Evolutionary conservation across 2,888 invertebrate genomes (phyloP).

Genomic region (Lasioglossum pauxillum): DNA sequence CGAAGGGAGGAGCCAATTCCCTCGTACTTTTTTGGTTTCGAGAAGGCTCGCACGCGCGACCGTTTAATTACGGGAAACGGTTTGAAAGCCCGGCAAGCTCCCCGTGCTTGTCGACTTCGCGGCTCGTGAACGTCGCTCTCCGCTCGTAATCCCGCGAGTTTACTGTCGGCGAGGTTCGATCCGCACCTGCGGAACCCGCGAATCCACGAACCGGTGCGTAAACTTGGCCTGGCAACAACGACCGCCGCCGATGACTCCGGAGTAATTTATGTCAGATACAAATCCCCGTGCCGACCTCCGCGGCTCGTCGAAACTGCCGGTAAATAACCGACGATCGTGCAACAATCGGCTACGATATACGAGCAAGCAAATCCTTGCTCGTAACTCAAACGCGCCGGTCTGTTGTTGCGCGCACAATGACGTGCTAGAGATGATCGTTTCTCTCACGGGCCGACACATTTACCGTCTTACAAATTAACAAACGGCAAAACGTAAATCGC

Average conservation of each 20-base stretch:
- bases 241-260: not conserved
- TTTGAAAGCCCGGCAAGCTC: slow-evolving; percentile 18
- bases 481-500: not conserved
- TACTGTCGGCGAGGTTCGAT: slow-evolving; percentile 38
- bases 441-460: not conserved
- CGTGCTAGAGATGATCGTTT: not conserved
- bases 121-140: slow-evolving; percentile 34
- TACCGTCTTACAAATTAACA: not conserved
- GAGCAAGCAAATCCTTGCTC: not conserved
- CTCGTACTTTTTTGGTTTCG: not conserved
- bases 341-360: not conserved
- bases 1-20: not conserved
- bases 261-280: slow-evolving; percentile 27
- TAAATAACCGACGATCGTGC: slow-evolving; percentile 19
- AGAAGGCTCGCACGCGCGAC: not conserved
- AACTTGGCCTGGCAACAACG: slow-evolving; percentile 22
- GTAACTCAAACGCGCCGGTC: not conserved
- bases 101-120: slow-evolving; percentile 23
- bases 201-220: not conserved
- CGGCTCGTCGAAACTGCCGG: not conserved
- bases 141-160: slow-evolving; percentile 45
- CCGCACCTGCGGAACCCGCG: slow-evolving; percentile 42
- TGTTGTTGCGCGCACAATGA: not conserved
- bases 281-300: not conserved
- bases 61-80: slow-evolving; percentile 13